phyloP scores from a whole-genome alignment of 2,888 invertebrate species.

The Lomographa bimaculata region DNA sequence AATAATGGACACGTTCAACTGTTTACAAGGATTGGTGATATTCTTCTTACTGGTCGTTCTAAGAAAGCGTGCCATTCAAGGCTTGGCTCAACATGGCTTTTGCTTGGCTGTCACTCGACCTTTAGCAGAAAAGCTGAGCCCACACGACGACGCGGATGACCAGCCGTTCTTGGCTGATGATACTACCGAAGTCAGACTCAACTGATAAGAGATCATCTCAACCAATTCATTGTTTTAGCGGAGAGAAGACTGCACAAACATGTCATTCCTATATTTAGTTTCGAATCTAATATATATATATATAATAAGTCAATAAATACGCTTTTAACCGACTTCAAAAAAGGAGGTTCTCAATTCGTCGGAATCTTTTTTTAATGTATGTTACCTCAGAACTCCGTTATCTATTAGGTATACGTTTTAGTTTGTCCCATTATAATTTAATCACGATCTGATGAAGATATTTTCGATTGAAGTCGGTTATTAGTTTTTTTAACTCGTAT shows the following conservation, averaged over 20 bases:
- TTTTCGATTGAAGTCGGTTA: no score
- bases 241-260: slow-evolving; percentile 8
- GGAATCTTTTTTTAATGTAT: no score
- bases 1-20: slow-evolving; percentile 85
- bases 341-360: no score
- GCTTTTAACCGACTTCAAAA: no score
- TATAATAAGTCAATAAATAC: no score
- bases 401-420: no score
- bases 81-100: slow-evolving; percentile 69
- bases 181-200: slow-evolving; percentile 72
- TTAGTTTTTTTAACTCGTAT: no score
- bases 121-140: slow-evolving; percentile 63
- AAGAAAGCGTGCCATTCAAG: slow-evolving; percentile 79
- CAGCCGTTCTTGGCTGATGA: slow-evolving; percentile 67
- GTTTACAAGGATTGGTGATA: slow-evolving; percentile 85
- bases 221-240: slow-evolving; percentile 2
- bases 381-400: no score
- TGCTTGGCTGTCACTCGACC: slow-evolving; percentile 56
- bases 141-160: slow-evolving; percentile 69
- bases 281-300: no score
- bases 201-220: slow-evolving; percentile 36
- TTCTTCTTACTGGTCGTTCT: slow-evolving; percentile 84
- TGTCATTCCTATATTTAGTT: slow-evolving; percentile 8
- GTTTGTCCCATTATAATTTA: no score
- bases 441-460: no score